Evolutionary conservation across 1,140 invertebrate genomes (phyloP).

Genomic region (Lepidotrigona ventralis): DNA sequence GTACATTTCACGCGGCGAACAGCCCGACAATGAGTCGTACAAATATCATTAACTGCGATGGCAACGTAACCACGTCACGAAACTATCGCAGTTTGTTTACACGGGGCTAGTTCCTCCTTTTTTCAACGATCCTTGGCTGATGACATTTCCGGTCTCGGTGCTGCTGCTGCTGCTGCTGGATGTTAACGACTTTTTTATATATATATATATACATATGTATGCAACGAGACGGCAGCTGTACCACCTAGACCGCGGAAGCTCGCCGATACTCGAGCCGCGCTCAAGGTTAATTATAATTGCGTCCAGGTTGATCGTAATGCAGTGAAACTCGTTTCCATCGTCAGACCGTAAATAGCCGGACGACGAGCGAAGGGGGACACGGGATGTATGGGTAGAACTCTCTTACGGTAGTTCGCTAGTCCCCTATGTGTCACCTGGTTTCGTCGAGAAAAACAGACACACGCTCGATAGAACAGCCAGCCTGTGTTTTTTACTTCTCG

Average conservation of each 20-base stretch:
- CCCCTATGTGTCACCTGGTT: conserved; percentile 45
- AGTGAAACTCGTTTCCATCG: conserved; percentile 51
- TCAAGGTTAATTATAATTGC: conserved; percentile 65
- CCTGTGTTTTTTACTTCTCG: not conserved
- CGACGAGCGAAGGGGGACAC: conserved; percentile 26
- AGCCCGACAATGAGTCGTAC: conserved; percentile 21
- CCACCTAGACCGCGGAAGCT: conserved; percentile 45
- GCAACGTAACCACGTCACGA: not conserved
- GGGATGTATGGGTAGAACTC: conserved; percentile 29
- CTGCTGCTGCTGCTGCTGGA: conserved; percentile 21
- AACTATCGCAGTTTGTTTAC: conserved; percentile 24
- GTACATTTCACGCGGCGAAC: not conserved
- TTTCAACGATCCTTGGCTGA: conserved; percentile 30
- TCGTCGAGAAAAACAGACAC: conserved; percentile 30
- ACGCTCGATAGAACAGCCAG: not conserved
- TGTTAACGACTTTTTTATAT: conserved; percentile 30
- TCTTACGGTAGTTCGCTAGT: not conserved
- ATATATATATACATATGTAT: not conserved
- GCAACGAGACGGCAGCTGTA: conserved; percentile 40
- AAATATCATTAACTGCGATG: conserved; percentile 19
- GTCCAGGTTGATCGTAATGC: conserved; percentile 56
- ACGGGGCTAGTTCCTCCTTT: not conserved
- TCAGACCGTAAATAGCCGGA: conserved; percentile 47
- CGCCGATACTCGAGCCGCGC: conserved; percentile 43
- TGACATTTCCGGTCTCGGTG: conserved; percentile 26